These are phyloP conservation scores for Oncopodura yosiiana DNA, from an alignment of 1,140 invertebrate genomes.

Conservation along the genomic window DNA sequence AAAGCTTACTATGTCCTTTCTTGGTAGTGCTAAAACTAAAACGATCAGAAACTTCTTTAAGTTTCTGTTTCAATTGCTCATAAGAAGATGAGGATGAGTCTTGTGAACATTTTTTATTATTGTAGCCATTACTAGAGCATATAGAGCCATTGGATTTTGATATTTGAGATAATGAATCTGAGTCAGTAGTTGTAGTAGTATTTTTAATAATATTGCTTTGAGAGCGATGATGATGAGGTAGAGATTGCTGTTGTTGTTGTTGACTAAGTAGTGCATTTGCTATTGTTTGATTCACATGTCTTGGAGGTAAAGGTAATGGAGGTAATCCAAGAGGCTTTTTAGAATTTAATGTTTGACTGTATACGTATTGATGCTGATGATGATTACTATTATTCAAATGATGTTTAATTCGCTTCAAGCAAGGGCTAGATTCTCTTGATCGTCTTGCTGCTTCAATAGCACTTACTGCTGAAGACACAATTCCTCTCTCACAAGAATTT, in stretches of 20 bases:
- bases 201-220: no score
- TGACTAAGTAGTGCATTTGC: no score
- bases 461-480: neutral
- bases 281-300: no score
- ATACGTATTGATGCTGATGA: no score
- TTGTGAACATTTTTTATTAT: neutral
- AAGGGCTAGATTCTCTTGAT: constrained; percentile 31
- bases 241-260: neutral
- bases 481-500: neutral
- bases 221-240: no score
- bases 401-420: constrained; percentile 27
- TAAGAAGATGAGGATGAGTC: constrained; percentile 16
- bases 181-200: no score
- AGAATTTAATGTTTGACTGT: no score
- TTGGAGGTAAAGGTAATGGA: constrained; percentile 1
- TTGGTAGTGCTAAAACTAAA: constrained; percentile 23
- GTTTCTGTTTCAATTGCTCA: constrained; percentile 32
- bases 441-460: neutral
- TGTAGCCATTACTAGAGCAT: neutral
- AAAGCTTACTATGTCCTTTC: constrained; percentile 8
- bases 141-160: neutral
- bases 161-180: no score
- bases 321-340: neutral
- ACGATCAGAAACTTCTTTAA: constrained; percentile 33
- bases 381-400: constrained; percentile 8